These are phyloP conservation scores for Brachyptera putata DNA, from an alignment of 2,888 invertebrate genomes.

Conservation along the genomic window DNA sequence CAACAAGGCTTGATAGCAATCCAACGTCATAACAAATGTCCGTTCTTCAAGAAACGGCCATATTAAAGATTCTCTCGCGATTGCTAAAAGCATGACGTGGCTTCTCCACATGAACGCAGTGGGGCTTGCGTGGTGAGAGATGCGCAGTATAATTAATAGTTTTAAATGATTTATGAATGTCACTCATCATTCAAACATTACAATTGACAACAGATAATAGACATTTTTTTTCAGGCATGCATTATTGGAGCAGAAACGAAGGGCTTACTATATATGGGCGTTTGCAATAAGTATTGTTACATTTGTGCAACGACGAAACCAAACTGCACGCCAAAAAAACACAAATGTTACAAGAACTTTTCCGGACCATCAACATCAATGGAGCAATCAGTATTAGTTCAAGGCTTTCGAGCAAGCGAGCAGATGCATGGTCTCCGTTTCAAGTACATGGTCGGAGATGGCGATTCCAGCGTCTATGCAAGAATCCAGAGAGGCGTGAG, in stretches of 20 bases:
- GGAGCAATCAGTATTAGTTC: constrained; percentile 6
- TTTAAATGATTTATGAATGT: no score
- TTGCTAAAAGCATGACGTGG: no score
- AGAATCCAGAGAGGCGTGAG: constrained; percentile 27
- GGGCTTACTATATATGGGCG: not conserved
- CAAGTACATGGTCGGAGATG: constrained; percentile 31
- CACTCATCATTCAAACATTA: no score
- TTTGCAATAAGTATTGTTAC: constrained; percentile 16
- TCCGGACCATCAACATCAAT: constrained; percentile 17
- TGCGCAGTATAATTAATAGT: no score
- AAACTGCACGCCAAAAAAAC: not conserved
- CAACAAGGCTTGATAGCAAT: no score
- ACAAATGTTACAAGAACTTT: constrained; percentile 15
- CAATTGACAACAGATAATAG: no score
- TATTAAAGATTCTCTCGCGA: no score
- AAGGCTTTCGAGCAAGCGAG: constrained; percentile 17
- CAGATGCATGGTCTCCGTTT: constrained; percentile 1
- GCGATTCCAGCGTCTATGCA: no score
- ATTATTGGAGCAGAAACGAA: not conserved
- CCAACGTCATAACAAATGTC: no score
- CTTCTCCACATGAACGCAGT: no score
- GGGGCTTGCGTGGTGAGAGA: no score
- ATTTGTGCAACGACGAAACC: constrained; percentile 4
- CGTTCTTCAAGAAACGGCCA: no score
- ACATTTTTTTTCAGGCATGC: constrained; percentile 4